Conservation (phyloP, 2,113 vertebrate genomes). For the Prolemur simus region DNA sequence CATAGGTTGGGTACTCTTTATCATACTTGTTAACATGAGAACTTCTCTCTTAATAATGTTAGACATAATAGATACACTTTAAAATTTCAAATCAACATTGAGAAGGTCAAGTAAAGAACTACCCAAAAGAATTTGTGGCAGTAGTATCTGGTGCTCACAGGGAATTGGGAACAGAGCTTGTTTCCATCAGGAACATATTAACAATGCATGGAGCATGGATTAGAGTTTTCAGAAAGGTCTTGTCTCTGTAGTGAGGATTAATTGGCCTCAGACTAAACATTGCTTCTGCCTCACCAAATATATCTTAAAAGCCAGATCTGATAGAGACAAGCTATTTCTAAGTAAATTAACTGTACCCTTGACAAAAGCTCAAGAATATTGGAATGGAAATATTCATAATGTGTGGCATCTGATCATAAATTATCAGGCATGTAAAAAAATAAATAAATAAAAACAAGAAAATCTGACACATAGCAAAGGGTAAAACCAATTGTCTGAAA, state of each 20-base stretch:
- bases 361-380: background rate
- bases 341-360: background rate
- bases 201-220: background rate
- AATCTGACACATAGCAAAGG: background rate
- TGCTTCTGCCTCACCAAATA: background rate
- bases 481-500: background rate
- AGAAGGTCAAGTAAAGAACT: background rate
- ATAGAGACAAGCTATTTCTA: background rate
- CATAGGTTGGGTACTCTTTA: background rate
- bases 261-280: background rate
- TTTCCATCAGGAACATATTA: background rate
- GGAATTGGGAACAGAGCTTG: background rate
- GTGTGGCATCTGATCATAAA: background rate
- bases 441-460: too few species aligned
- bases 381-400: background rate
- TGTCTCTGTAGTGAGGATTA: background rate
- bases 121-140: background rate
- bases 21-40: background rate
- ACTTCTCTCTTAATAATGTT: background rate
- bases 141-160: background rate
- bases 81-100: background rate
- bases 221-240: background rate
- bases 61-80: background rate
- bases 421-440: background rate
- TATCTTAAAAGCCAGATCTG: background rate